Percentiles rank a stretch among this genome's conserved stretches.
Conservation (phyloP, 2,797 vertebrate genomes). For the Crenuchus spilurus region DNA sequence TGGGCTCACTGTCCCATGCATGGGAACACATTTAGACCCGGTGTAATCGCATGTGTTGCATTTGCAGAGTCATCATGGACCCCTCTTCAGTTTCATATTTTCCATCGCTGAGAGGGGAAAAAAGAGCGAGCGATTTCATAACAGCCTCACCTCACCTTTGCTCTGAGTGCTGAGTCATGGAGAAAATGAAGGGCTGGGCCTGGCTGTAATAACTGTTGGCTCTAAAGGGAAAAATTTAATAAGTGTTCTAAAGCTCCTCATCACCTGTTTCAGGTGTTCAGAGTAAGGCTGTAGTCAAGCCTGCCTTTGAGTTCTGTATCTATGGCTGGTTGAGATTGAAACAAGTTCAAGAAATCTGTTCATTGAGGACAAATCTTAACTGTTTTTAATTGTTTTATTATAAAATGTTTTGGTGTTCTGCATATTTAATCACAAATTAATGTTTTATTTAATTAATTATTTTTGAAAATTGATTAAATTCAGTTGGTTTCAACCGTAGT, state of each 20-base stretch:
- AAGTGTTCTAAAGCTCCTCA: neutral
- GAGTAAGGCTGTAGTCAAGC: no score
- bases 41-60: neutral
- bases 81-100: constrained; percentile 38
- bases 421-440: no score
- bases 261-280: neutral
- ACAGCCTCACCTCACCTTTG: neutral
- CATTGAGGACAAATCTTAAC: no score
- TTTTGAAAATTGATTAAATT: no score
- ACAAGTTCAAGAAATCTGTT: no score
- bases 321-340: no score
- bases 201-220: no score
- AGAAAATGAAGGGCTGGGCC: neutral
- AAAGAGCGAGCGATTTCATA: neutral
- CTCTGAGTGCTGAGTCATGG: constrained; percentile 13
- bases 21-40: neutral
- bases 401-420: no score
- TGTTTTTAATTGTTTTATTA: no score
- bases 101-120: neutral
- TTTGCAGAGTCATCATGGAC: constrained; percentile 14
- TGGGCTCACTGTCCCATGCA: constrained; percentile 3
- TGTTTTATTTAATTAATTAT: no score
- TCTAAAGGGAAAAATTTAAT: neutral
- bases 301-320: no score
- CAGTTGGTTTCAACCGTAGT: no score